These are phyloP conservation scores for Yoshiicerus persimilis DNA, from an alignment of 1,140 invertebrate species.

Conservation along the genomic window DNA sequence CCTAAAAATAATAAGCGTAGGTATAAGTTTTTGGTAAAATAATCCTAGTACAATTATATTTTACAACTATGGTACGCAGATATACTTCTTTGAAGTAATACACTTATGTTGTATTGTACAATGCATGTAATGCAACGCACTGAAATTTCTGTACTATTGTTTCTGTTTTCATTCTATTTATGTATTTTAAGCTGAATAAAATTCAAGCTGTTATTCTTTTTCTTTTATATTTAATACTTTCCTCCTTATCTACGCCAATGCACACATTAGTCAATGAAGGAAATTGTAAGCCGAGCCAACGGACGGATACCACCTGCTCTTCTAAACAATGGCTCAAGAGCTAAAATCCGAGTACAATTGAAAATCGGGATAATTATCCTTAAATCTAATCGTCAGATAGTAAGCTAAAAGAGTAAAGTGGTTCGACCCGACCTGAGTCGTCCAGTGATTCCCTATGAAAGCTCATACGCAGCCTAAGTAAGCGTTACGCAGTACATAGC, in stretches of 20 bases:
- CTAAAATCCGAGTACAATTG: background rate
- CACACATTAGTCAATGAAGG: background rate
- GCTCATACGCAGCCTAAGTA: background rate
- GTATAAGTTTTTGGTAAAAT: background rate
- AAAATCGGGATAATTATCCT: constrained; percentile 14
- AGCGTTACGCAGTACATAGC: background rate
- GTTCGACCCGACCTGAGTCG: constrained; percentile 3
- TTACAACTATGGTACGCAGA: too few species aligned
- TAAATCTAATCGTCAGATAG: background rate
- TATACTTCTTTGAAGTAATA: too few species aligned
- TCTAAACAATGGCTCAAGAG: background rate
- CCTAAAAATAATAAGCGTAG: background rate
- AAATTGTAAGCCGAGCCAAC: background rate
- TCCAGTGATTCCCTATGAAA: background rate
- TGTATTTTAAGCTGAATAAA: background rate
- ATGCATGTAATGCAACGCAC: background rate
- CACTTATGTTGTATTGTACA: background rate
- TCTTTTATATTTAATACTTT: background rate
- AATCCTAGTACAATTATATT: background rate
- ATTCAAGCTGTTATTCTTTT: constrained; percentile 4
- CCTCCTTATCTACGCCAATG: background rate
- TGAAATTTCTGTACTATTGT: background rate
- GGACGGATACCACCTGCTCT: constrained; percentile 13
- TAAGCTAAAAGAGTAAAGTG: background rate
- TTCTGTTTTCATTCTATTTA: background rate